phyloP scores from a whole-genome alignment of 2,113 vertebrate genomes.

The Mionectes macconnelli region DNA sequence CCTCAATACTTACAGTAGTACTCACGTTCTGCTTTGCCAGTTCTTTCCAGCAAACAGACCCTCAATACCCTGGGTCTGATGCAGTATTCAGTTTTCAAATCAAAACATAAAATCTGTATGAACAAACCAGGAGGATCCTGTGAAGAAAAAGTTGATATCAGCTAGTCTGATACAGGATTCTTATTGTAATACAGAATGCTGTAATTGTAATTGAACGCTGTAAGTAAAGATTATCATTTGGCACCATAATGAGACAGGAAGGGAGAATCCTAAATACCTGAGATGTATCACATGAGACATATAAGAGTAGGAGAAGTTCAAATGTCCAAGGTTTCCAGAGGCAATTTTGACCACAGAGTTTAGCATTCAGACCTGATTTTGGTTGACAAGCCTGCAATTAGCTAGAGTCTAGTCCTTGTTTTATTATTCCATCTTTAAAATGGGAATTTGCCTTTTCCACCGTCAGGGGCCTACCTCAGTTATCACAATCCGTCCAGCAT shows the following conservation, averaged over 20 bases:
- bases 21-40: not conserved
- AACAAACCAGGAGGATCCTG: not conserved
- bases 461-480: not conserved
- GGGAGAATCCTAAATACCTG: not conserved
- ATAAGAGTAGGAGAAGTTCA: not conserved
- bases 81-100: not conserved
- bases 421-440: not conserved
- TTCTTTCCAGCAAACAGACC: not conserved
- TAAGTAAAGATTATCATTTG: not conserved
- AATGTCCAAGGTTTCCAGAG: not conserved
- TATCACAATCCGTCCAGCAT: not conserved
- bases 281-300: not conserved
- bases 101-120: not conserved
- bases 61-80: not conserved
- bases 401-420: not conserved
- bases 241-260: not conserved
- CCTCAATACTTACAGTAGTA: not conserved
- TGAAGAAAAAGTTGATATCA: not conserved
- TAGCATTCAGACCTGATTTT: not conserved
- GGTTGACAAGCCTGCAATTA: not conserved
- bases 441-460: not conserved
- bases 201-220: not conserved
- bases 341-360: not conserved
- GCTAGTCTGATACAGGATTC: not conserved
- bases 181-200: not conserved